Percentiles rank a stretch among this genome's conserved stretches.
These are phyloP conservation scores for Acipenser oxyrinchus DNA, from an alignment of 2,797 vertebrate genomes.

Conservation along the genomic window DNA sequence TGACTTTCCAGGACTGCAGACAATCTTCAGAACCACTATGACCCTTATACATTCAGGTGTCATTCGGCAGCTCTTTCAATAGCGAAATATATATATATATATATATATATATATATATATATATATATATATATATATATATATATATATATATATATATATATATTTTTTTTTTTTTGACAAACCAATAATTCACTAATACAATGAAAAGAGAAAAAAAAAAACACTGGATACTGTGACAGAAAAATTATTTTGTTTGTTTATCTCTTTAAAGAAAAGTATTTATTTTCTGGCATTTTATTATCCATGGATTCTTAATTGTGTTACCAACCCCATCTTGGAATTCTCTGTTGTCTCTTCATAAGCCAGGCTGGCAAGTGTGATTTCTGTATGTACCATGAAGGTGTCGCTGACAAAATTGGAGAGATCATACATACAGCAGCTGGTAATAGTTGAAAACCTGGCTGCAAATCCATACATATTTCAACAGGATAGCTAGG, in stretches of 20 bases:
- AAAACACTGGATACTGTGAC: conserved; percentile 23
- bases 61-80: too few species aligned
- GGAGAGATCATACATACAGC: too few species aligned
- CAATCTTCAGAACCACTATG: conserved; percentile 30
- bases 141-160: conserved; percentile 2
- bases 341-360: too few species aligned
- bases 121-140: background rate
- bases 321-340: too few species aligned
- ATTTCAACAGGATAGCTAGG: too few species aligned
- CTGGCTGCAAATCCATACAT: too few species aligned
- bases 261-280: conserved; percentile 29
- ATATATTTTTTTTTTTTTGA: background rate
- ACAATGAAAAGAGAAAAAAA: conserved; percentile 4
- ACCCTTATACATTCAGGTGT: too few species aligned
- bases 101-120: background rate
- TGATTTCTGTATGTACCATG: too few species aligned
- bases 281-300: conserved; percentile 27
- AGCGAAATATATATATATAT: background rate
- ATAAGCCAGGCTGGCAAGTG: too few species aligned
- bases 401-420: too few species aligned
- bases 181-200: conserved; percentile 6
- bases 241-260: conserved; percentile 24
- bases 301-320: too few species aligned
- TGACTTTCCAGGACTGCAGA: background rate
- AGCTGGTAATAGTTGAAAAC: too few species aligned